Evolutionary conservation across 1,140 invertebrate species (phyloP).

Genomic region (Drosophila ambigua): DNA sequence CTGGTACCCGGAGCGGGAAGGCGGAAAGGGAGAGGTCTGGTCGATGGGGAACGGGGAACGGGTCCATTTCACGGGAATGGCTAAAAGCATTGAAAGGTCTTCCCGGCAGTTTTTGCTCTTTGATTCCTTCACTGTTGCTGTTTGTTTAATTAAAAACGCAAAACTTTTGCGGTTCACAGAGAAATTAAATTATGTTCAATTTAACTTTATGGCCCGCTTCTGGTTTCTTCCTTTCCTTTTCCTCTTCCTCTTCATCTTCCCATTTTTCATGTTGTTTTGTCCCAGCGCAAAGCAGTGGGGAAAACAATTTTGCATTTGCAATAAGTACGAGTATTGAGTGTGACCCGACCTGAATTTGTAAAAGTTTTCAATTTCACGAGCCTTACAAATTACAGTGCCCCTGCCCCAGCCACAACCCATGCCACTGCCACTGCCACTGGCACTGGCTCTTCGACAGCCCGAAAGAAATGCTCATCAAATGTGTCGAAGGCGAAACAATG

Average conservation of each 20-base stretch:
- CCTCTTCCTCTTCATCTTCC: neutral
- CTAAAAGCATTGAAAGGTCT: constrained; percentile 50
- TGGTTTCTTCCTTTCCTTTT: constrained; percentile 8
- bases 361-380: constrained; percentile 52
- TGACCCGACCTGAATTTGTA: constrained; percentile 53
- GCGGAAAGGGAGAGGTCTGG: neutral
- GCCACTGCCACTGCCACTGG: too few species aligned
- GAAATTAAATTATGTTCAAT: constrained; percentile 65
- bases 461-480: constrained; percentile 52
- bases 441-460: too few species aligned
- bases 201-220: constrained; percentile 44
- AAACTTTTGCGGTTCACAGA: constrained; percentile 62
- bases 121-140: constrained; percentile 56
- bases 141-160: constrained; percentile 65
- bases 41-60: neutral
- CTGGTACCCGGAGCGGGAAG: constrained; percentile 10
- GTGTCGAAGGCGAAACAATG: constrained; percentile 55
- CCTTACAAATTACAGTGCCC: too few species aligned
- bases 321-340: constrained; percentile 48
- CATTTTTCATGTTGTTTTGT: constrained; percentile 2
- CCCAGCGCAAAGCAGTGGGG: neutral
- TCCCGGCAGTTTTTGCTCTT: constrained; percentile 51
- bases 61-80: neutral
- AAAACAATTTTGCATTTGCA: constrained; percentile 39
- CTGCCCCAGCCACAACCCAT: too few species aligned